Conservation (phyloP, 2,113 vertebrate genomes). For the Pelecanoides urinatrix region DNA sequence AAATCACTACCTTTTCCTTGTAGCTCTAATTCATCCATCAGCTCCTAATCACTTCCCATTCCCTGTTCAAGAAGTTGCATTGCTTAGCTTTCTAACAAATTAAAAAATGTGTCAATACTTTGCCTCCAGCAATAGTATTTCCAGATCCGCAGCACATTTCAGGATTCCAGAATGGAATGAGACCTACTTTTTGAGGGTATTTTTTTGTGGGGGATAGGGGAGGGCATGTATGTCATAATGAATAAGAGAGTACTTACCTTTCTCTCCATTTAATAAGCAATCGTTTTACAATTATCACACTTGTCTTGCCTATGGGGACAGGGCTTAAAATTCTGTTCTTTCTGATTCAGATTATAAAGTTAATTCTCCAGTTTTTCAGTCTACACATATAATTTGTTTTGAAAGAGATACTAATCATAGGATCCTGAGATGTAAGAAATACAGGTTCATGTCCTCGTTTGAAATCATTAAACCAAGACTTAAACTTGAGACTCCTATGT, state of each 20-base stretch:
- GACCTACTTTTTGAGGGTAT: neutral
- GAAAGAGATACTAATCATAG: neutral
- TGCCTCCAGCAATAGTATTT: neutral
- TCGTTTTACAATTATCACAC: neutral
- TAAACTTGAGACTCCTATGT: neutral
- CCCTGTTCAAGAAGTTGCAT: neutral
- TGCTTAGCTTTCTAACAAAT: neutral
- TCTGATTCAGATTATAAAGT: neutral
- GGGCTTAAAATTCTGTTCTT: neutral
- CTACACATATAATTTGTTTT: neutral
- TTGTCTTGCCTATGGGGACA: neutral
- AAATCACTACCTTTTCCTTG: neutral
- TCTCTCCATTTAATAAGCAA: neutral
- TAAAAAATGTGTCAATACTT: neutral
- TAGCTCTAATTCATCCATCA: neutral
- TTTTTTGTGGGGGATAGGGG: neutral
- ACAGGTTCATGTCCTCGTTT: neutral
- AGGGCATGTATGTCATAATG: neutral
- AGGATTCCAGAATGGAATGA: neutral
- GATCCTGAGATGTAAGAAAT: neutral
- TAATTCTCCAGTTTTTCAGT: neutral
- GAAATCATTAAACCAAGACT: neutral
- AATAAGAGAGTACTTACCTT: neutral
- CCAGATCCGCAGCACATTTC: neutral
- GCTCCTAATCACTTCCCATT: neutral